phyloP scores from a whole-genome alignment of 2,888 invertebrate genomes.

The Phrixothrix hirtus region DNA sequence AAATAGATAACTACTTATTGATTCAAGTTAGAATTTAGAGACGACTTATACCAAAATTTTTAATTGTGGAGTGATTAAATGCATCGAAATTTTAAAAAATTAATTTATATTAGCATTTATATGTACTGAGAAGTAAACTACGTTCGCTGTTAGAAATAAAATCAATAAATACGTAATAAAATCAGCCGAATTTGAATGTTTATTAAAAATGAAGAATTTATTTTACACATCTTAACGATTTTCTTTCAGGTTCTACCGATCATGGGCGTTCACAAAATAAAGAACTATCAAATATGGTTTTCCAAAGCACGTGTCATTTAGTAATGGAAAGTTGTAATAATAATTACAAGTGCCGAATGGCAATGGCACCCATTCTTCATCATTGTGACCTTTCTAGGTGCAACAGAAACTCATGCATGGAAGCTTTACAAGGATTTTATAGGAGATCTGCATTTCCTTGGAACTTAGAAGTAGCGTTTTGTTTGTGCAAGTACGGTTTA shows the following conservation, averaged over 20 bases:
- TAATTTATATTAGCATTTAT: constrained; percentile 11
- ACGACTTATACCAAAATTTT: constrained; percentile 16
- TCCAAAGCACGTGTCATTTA: constrained; percentile 85
- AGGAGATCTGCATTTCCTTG: constrained; percentile 77
- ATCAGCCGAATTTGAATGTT: constrained; percentile 24
- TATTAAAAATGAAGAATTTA: constrained; percentile 43
- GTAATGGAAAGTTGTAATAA: constrained; percentile 82
- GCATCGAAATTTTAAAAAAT: constrained; percentile 7
- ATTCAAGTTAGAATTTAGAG: constrained; percentile 30
- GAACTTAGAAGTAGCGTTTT: constrained; percentile 89
- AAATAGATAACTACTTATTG: constrained; percentile 34
- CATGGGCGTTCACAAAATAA: constrained; percentile 39
- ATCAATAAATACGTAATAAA: constrained; percentile 18
- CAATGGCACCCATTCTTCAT: constrained; percentile 82
- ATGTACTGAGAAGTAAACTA: too few species aligned
- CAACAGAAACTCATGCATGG: constrained; percentile 86
- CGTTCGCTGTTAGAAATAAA: constrained; percentile 20
- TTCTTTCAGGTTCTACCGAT: constrained; percentile 50
- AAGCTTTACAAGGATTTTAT: constrained; percentile 83
- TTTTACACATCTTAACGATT: constrained; percentile 51
- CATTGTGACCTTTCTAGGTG: constrained; percentile 79
- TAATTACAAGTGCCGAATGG: constrained; percentile 76
- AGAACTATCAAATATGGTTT: constrained; percentile 59
- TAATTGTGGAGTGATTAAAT: constrained; percentile 16
- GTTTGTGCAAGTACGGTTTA: constrained; percentile 82